Evolutionary conservation across 1,140 invertebrate genomes (phyloP), one percentile per base, ranked within the genome.

Genomic region (Adoxophyes honmai): DNA sequence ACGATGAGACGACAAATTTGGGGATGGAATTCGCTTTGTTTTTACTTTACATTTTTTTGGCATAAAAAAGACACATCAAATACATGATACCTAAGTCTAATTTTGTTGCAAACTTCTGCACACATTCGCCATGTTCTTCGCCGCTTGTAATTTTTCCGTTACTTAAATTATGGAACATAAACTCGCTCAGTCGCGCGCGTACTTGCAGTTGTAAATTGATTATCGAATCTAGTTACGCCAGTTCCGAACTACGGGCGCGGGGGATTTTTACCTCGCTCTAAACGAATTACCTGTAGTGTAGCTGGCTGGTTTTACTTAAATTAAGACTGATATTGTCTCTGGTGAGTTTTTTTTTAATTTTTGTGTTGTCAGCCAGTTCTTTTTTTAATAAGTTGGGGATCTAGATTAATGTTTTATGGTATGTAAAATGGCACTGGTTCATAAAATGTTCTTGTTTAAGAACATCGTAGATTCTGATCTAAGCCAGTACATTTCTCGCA

Each of bases 221-320:
- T 81, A 86, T 87, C 72, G 84, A 78, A 84, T 85, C 79, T 82
- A 82, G 81, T 87, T 87, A 85, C 62, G 67, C 78, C 81, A 82
- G 81, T 87, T 87, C 82, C 62, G 67, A 84, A 87, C 84, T 87
- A 87, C 73, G 63, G 69, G 53, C 73, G 34, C 60, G 51, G 58
- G 73, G 78, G 78, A 70, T 62, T 73, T 70, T 62, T 54, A 28
- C 21, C 21, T 28, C 21, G 58, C 65, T 64, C 73, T 75, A 62
- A 66, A 56, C 36, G 21, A 33, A 8, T 44, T 44, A 44, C 39
- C 39, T 15, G 39, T 44, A 44, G 39, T 44, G 39, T 52, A 52
- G 28, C 51, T 16, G 28, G 51, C 51, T 35, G 51, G 51, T 16
- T 34, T 35, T 35, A 35, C 13, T 35, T 52, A 52, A 34, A 52